A percentile compares a stretch with the other conserved stretches of the same genome.
Conservation (phyloP, 2,888 invertebrate species). For the Epirrhoe alternata region DNA sequence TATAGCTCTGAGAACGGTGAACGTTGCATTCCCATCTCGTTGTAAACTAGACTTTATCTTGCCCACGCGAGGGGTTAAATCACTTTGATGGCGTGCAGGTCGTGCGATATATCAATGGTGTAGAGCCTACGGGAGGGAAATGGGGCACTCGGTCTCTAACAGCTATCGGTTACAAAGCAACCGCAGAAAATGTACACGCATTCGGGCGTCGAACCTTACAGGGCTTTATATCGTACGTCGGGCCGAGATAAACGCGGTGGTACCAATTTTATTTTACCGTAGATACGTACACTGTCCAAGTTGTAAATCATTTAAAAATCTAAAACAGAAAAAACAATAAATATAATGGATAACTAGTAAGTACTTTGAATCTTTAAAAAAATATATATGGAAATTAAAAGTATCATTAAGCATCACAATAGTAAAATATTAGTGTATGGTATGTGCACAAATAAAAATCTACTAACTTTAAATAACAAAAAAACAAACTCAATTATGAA, state of each 20-base stretch:
- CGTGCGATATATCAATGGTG: slow-evolving; percentile 32
- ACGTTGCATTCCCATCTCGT: slow-evolving; percentile 10
- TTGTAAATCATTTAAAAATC: no score
- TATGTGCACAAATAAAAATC: not conserved
- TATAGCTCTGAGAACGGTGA: slow-evolving; percentile 31
- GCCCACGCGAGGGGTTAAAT: slow-evolving; percentile 18
- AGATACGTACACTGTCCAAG: no score
- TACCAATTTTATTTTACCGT: no score
- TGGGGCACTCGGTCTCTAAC: slow-evolving; percentile 33
- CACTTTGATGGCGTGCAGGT: slow-evolving; percentile 23
- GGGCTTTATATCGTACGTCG: not conserved
- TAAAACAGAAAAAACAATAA: no score
- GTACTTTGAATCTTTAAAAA: no score
- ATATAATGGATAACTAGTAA: no score
- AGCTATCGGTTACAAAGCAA: slow-evolving; percentile 32
- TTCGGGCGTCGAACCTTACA: not conserved
- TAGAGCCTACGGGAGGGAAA: slow-evolving; percentile 34
- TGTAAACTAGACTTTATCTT: slow-evolving; percentile 29
- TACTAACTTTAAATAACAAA: not conserved
- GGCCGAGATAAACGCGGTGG: no score
- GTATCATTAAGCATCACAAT: no score
- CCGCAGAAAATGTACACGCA: not conserved
- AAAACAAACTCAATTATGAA: slow-evolving; percentile 18
- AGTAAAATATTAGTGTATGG: not conserved
- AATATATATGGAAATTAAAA: no score